These are phyloP conservation scores for Oscheius sp. DNA, from an alignment of 2,888 invertebrate species.

Conservation along the genomic window DNA sequence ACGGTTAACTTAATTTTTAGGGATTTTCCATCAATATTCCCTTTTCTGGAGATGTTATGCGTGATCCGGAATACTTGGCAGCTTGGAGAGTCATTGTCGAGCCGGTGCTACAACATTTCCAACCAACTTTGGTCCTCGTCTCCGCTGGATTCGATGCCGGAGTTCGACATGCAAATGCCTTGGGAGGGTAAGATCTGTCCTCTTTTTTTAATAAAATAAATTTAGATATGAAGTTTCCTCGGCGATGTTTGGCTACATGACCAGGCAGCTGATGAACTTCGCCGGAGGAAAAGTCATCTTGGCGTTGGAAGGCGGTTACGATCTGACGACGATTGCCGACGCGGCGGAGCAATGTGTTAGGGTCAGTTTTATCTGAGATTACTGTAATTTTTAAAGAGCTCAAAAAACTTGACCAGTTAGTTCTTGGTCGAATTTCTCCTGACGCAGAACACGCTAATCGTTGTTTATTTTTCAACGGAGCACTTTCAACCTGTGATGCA, in stretches of 20 bases:
- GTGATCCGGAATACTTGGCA: slow-evolving; percentile 92
- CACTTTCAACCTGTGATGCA: neutral
- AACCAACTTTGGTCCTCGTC: slow-evolving; percentile 81
- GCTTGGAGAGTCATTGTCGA: slow-evolving; percentile 89
- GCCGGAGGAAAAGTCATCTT: slow-evolving; percentile 77
- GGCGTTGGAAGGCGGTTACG: slow-evolving; percentile 81
- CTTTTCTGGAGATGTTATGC: slow-evolving; percentile 91
- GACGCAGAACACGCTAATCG: neutral
- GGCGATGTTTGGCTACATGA: slow-evolving; percentile 87
- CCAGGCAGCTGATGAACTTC: slow-evolving; percentile 88
- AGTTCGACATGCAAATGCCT: slow-evolving; percentile 89
- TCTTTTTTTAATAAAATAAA: neutral
- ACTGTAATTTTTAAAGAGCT: too few relatives aligned
- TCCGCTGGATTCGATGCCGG: slow-evolving; percentile 99
- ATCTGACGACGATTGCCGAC: slow-evolving; percentile 94
- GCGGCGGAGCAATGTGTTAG: slow-evolving; percentile 95
- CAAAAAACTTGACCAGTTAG: too few relatives aligned
- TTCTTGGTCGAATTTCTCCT: too few relatives aligned
- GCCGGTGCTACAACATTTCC: slow-evolving; percentile 86
- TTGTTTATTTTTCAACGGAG: neutral
- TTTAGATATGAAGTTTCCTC: slow-evolving; percentile 88
- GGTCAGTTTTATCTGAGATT: too few relatives aligned
- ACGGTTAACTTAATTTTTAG: neutral
- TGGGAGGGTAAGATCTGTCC: slow-evolving; percentile 80
- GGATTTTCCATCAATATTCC: slow-evolving; percentile 96